Conservation (phyloP, 2,888 invertebrate species). For the Liopterus haemorrhoidalis region DNA sequence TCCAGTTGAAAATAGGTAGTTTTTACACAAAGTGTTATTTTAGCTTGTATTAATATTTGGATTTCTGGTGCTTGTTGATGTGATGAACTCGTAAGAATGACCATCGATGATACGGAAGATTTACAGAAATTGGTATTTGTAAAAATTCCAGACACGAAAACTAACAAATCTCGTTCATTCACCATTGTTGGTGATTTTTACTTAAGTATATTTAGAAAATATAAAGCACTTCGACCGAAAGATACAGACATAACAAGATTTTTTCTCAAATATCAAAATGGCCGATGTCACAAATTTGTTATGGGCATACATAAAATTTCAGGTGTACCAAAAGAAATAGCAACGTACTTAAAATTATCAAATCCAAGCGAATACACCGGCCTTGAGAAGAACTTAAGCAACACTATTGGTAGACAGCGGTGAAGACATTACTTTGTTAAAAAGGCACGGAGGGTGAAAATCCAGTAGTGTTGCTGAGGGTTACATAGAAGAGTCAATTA, state of each 20-base stretch:
- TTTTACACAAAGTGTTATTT: too few relatives aligned
- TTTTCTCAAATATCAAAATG: constrained; percentile 7
- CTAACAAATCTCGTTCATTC: constrained; percentile 20
- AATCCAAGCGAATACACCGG: constrained; percentile 1
- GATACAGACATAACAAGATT: constrained; percentile 7
- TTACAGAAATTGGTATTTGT: constrained; percentile 12
- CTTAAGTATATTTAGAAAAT: constrained; percentile 21
- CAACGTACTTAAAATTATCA: constrained; percentile 7
- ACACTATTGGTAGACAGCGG: too few relatives aligned
- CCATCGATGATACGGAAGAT: constrained; percentile 19
- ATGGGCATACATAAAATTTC: constrained; percentile 8
- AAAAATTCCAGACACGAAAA: constrained; percentile 21
- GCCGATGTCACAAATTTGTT: constrained; percentile 1
- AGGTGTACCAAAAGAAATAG: constrained; percentile 2
- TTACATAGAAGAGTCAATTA: not conserved
- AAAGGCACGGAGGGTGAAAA: not conserved
- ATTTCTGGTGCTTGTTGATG: constrained; percentile 27
- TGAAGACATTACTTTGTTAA: too few relatives aligned
- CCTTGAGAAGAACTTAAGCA: too few relatives aligned
- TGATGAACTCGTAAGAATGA: constrained; percentile 26
- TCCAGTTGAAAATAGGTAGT: too few relatives aligned
- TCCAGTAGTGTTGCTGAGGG: not conserved
- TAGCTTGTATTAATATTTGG: too few relatives aligned
- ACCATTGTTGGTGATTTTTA: constrained; percentile 22
- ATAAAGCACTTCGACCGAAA: constrained; percentile 20